Evolutionary conservation across 2,113 vertebrate species (phyloP).

Genomic region (Dasypus novemcinctus): DNA sequence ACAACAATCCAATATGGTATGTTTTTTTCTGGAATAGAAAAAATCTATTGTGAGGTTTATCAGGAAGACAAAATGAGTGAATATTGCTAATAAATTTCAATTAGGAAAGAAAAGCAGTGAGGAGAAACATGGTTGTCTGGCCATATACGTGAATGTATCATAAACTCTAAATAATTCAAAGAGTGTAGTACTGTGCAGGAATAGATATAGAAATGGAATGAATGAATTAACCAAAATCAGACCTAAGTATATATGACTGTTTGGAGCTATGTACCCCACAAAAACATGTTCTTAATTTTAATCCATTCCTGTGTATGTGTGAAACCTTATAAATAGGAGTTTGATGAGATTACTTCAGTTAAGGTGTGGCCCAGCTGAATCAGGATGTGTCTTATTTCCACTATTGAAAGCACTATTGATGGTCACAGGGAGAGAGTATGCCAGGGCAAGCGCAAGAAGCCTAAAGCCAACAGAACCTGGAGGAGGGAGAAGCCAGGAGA

Average conservation of each 20-base stretch:
- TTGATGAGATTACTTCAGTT: too few species aligned
- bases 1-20: background rate
- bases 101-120: background rate
- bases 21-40: background rate
- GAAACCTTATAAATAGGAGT: too few species aligned
- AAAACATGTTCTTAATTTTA: too few species aligned
- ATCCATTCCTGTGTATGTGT: too few species aligned
- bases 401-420: too few species aligned
- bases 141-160: background rate
- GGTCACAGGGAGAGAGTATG: too few species aligned
- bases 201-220: background rate
- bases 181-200: background rate
- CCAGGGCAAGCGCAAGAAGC: too few species aligned
- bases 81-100: background rate
- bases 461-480: too few species aligned
- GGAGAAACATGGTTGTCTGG: background rate
- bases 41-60: constrained; percentile 1
- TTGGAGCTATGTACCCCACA: too few species aligned
- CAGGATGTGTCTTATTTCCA: too few species aligned
- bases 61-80: background rate
- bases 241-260: background rate
- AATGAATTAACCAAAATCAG: background rate
- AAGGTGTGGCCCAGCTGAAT: too few species aligned
- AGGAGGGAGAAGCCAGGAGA: too few species aligned
- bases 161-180: background rate